Base-by-base conservation (phyloP, 2,797 vertebrate genomes). In the Moxostoma hubbsi region DNA sequence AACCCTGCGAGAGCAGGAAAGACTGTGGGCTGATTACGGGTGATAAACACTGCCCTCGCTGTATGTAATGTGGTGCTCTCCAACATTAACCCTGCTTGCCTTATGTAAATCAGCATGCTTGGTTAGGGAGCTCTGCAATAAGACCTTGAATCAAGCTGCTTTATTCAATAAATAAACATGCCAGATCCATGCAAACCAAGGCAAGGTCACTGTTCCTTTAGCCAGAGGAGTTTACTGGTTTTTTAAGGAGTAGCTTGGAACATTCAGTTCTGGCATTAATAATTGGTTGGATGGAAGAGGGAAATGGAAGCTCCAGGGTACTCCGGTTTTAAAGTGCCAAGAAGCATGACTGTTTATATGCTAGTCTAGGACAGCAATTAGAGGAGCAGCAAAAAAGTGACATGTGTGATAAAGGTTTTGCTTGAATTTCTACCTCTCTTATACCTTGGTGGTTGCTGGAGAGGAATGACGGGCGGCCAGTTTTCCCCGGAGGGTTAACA, bases 81-180 rank as follows among this genome's bases (percentile, higher is more conserved):
- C 45, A 46, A 62, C 7, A 36, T 87, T 86, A 86, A 88, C 88
- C 79, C 85, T 81, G 75, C 83, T 83, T 75, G 66, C 74, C 79
- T 85, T 89, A 90, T 90, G 87, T 73, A 90, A 90, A 91, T 92
- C 66, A 64, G 69, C 51, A 86, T 82, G 84, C 86, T 89, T 89
- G 84, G 75, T 77, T 64, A 68, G 78, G 53, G 75, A 84, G 80
- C 80, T 84, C 76, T 81, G 81, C 84, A 84, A 88, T 80, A 67
- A 88, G 87, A 88, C 88, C 90, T 90, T 91, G 89, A 89, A 89
- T 90, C 86, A 87, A 89, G 82, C 77, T 79, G 81, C 76, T 87
- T 89, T 85, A 90, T 92, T 90, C 82, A 90, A 91, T 90, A 90
- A 91, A 91, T 89, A 91, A 92, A 90, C 88, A 92, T 90, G 83